Percentiles rank a stretch among this genome's conserved stretches.
phyloP scores from a whole-genome alignment of 2,888 invertebrate species.

The Drosophila formosana region DNA sequence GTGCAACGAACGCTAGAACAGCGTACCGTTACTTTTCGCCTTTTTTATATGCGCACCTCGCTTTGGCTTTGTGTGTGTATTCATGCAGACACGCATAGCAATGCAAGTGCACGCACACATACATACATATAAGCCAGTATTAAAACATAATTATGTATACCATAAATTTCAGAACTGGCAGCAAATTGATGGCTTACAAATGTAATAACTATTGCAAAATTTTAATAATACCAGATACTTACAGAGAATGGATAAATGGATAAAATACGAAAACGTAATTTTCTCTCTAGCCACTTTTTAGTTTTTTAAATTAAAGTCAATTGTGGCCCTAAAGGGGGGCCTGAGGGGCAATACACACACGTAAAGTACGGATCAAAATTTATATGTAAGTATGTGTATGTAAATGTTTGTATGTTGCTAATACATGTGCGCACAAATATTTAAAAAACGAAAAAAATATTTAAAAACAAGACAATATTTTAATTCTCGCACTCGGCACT shows the following conservation, averaged over 20 bases:
- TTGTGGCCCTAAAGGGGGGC: constrained; percentile 4
- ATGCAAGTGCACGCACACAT: not conserved
- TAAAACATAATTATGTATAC: constrained; percentile 6
- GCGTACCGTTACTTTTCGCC: constrained; percentile 48
- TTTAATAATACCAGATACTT: not conserved
- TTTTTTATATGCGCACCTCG: constrained; percentile 2
- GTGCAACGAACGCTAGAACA: constrained; percentile 56
- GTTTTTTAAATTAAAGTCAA: not conserved
- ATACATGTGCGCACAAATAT: constrained; percentile 45
- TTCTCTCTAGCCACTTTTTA: constrained; percentile 20
- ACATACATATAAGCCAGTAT: constrained; percentile 1
- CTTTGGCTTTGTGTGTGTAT: not conserved
- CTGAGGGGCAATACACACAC: constrained; percentile 37
- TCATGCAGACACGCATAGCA: not conserved
- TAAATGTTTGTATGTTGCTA: not conserved
- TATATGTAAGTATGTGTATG: constrained; percentile 29
- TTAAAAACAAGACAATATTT: constrained; percentile 49
- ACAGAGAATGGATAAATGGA: constrained; percentile 4
- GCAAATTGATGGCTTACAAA: not conserved
- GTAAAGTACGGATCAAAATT: constrained; percentile 29
- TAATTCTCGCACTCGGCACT: constrained; percentile 17
- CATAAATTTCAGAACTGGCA: constrained; percentile 8
- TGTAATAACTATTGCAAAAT: not conserved
- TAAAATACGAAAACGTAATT: constrained; percentile 22
- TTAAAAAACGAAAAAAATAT: constrained; percentile 59